Conservation (phyloP, 2,797 vertebrate species). For the Ceyx erithaca region DNA sequence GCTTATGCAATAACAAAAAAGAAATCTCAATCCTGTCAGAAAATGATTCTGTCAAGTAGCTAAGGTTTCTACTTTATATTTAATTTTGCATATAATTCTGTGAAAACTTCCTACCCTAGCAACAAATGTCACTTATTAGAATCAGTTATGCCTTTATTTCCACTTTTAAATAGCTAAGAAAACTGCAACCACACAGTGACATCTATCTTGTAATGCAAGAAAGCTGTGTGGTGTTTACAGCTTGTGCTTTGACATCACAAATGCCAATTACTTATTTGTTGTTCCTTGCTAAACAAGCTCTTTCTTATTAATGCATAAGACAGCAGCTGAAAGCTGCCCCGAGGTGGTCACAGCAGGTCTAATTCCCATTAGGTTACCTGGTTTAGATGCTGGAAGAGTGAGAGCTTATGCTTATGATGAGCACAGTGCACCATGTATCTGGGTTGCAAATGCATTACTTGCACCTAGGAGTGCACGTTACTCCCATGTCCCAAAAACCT, state of each 20-base stretch:
- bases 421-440: fast-evolving
- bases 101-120: not conserved
- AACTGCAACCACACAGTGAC: not conserved
- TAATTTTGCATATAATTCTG: slow-evolving; percentile 10
- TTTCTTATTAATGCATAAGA: not conserved
- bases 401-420: not conserved
- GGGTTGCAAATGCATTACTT: not conserved
- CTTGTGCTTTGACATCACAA: not conserved
- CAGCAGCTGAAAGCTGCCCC: not conserved
- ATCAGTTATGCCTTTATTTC: not conserved
- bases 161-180: not conserved
- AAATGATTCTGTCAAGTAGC: not conserved
- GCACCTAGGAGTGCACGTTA: not conserved
- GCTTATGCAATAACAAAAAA: not conserved
- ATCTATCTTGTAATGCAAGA: not conserved
- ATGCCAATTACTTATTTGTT: not conserved
- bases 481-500: not conserved
- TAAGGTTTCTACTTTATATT: not conserved
- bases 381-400: not conserved
- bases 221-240: not conserved
- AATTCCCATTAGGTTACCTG: not conserved
- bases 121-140: not conserved
- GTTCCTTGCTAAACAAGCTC: not conserved
- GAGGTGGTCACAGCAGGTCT: not conserved
- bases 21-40: not conserved